Conservation (phyloP, 1,140 invertebrate genomes). For the Cheumatopsyche charites region DNA sequence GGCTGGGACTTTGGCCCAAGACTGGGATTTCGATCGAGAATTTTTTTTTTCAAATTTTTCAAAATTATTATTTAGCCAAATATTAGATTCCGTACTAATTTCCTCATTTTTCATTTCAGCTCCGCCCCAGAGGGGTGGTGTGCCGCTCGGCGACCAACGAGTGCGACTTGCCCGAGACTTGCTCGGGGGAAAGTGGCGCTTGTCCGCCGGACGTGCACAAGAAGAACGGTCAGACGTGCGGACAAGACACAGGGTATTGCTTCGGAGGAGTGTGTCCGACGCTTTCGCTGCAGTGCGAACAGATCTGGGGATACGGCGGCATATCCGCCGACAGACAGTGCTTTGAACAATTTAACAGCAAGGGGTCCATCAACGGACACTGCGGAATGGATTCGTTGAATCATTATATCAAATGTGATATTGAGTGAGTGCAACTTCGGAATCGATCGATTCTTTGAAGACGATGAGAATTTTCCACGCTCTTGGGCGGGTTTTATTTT, state of each 20-base stretch:
- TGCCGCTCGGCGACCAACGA: slow-evolving; percentile 87
- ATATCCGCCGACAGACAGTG: slow-evolving; percentile 81
- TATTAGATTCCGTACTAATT: background rate
- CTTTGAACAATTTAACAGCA: slow-evolving; percentile 92
- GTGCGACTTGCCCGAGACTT: slow-evolving; percentile 93
- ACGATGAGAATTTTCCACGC: no score
- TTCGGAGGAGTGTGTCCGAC: slow-evolving; percentile 92
- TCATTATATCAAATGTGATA: slow-evolving; percentile 84
- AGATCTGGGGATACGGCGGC: slow-evolving; percentile 88
- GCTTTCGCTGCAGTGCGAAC: slow-evolving; percentile 82
- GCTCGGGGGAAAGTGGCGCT: slow-evolving; percentile 82
- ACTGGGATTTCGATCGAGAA: no score
- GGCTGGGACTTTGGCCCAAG: no score
- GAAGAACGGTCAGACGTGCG: slow-evolving; percentile 89
- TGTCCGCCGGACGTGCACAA: slow-evolving; percentile 89
- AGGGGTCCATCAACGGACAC: slow-evolving; percentile 91
- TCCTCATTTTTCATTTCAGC: slow-evolving; percentile 59
- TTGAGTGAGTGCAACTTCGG: slow-evolving; percentile 72
- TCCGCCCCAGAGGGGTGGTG: slow-evolving; percentile 74
- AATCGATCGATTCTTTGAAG: background rate
- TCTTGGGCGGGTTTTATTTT: no score
- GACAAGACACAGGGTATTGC: slow-evolving; percentile 76
- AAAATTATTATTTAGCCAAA: background rate
- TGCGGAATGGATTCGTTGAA: slow-evolving; percentile 83
- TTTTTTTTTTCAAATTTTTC: background rate